Evolutionary conservation across 1,140 invertebrate species (phyloP).

Genomic region (Tribolium castaneum): DNA sequence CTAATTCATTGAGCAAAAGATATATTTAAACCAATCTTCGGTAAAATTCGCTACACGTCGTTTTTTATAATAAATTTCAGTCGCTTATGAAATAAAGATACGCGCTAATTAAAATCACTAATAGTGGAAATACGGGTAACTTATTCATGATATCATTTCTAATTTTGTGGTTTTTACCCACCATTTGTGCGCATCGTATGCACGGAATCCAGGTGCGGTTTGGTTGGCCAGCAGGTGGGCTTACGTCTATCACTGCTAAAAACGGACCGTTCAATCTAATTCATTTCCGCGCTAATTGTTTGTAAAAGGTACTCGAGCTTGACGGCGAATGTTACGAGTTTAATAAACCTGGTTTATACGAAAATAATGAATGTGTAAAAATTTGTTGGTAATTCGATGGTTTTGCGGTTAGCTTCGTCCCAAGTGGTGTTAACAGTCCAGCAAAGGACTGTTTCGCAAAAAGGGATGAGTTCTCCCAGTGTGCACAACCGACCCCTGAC

Average conservation of each 20-base stretch:
- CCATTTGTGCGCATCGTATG: slow-evolving; percentile 33
- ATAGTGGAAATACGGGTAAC: not conserved
- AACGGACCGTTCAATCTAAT: not conserved
- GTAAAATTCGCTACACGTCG: not conserved
- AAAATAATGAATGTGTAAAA: not conserved
- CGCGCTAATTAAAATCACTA: not conserved
- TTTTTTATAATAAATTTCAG: not conserved
- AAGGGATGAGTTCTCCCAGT: slow-evolving; percentile 55
- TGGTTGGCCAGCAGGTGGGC: slow-evolving; percentile 29
- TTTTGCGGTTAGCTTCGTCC: slow-evolving; percentile 67
- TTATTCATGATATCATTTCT: slow-evolving; percentile 29
- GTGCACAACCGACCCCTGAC: slow-evolving; percentile 57
- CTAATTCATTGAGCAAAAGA: not conserved
- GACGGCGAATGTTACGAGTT: not conserved
- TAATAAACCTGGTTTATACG: not conserved
- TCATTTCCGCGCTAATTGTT: slow-evolving; percentile 5
- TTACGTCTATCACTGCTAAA: not conserved
- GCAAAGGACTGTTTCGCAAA: slow-evolving; percentile 62
- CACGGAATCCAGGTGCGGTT: slow-evolving; percentile 10
- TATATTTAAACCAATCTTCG: not conserved
- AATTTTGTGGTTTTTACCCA: slow-evolving; percentile 35
- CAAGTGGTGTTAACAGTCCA: slow-evolving; percentile 74
- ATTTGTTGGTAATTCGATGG: not conserved
- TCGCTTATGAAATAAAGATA: not conserved
- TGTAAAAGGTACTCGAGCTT: not conserved